Base-by-base conservation (phyloP, 2,888 invertebrate genomes). In the Lysandra coridon region DNA sequence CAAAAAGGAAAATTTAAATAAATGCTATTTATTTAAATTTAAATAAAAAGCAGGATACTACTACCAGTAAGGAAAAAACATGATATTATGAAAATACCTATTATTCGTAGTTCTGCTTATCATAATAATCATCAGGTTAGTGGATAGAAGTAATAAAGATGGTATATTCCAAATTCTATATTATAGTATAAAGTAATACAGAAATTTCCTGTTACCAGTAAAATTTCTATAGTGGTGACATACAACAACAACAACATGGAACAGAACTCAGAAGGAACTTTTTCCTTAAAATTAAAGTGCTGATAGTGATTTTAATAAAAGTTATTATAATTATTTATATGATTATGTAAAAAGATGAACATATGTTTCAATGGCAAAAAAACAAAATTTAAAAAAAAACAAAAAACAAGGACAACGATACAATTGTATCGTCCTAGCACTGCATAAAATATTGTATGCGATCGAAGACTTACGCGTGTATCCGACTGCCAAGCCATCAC, bases 401-500 rank as follows among this genome's bases (percentile, higher is more conserved):
- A n/a, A 76, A 69, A 76, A 76, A 76, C 57, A 57, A 76, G 57
- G 76, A 57, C n/a, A 57, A 76, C 17, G 30, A 76, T 30, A 33
- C 57, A 6, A 76, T 30, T 76, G 76, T 49, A 30, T 76, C 5
- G 57, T 30, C 30, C 57, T 76, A 76, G 23, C 33, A 76, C 10
- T 76, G 76, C 76, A 33, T 53, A 76, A 7, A 49, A 57, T 49
- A 33, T 17, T 49, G 33, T 17, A 57, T 33, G 33, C 30, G 76
- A 76, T 49, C 30, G 23, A 73, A 62, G 81, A 91, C 94, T 92
- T 90, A 94, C 94, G 92, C 92, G 94, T 88, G 92, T 92, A 90
- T 94, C 94, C 91, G 92, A 91, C 90, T 94, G 94, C 94, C 94
- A 94, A 94, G 94, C 94, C 94, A 94, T 94, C 91, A 94, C 94